A percentile compares a stretch with the other conserved stretches of the same genome.
These are phyloP conservation scores for Hormaphis cornu DNA, from an alignment of 1,140 invertebrate species.

Conservation along the genomic window DNA sequence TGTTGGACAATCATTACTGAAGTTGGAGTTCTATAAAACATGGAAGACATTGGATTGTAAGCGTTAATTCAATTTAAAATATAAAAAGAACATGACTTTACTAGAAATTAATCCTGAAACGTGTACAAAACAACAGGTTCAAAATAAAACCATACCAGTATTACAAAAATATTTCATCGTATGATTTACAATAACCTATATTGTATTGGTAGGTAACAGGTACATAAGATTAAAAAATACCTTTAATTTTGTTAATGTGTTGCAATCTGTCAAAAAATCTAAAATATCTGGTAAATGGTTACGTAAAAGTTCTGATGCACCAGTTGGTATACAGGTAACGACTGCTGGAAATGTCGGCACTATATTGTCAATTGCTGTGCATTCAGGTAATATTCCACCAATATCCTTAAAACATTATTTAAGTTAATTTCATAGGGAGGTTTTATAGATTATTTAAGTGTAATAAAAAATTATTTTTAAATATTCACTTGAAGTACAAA, in stretches of 20 bases:
- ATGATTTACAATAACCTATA: too few species aligned
- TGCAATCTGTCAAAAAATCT: constrained; percentile 92
- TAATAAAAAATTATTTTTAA: background rate
- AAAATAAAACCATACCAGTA: too few species aligned
- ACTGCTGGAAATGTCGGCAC: constrained; percentile 20
- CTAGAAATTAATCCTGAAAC: too few species aligned
- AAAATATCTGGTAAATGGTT: constrained; percentile 86
- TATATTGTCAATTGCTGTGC: constrained; percentile 47
- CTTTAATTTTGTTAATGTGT: constrained; percentile 94
- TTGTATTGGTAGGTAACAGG: too few species aligned
- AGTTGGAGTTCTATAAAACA: too few species aligned
- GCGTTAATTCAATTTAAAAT: too few species aligned
- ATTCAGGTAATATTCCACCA: constrained; percentile 62
- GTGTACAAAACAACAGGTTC: too few species aligned
- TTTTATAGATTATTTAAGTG: background rate
- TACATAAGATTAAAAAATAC: too few species aligned
- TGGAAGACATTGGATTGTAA: too few species aligned
- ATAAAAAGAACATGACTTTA: too few species aligned
- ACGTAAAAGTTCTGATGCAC: constrained; percentile 84
- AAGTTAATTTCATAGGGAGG: constrained; percentile 29
- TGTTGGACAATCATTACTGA: too few species aligned
- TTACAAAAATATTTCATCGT: too few species aligned
- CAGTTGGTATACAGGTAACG: constrained; percentile 60
- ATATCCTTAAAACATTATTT: constrained; percentile 52
- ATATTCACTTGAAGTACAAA: constrained; percentile 64